Evolutionary conservation across 2,888 invertebrate genomes (phyloP).

Genomic region (Drosophila mayaguana): DNA sequence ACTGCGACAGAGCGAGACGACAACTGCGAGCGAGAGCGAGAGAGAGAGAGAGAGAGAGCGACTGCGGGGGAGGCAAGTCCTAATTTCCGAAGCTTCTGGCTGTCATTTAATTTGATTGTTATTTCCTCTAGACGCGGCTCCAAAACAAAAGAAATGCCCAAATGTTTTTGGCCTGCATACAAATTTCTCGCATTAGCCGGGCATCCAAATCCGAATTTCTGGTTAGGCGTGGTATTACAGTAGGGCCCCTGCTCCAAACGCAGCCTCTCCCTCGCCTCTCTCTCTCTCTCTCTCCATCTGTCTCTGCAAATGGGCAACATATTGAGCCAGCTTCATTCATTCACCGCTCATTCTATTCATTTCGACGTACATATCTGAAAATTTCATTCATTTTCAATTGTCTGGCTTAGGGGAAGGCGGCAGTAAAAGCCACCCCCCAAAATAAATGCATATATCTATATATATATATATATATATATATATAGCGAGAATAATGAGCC

Average conservation of each 20-base stretch:
- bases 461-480: neutral
- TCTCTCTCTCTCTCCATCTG: neutral
- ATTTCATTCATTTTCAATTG: constrained; percentile 76
- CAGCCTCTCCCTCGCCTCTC: neutral
- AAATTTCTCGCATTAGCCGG: constrained; percentile 70
- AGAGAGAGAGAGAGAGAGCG: neutral
- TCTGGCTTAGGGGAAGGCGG: constrained; percentile 12
- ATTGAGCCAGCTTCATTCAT: constrained; percentile 42
- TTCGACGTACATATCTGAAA: constrained; percentile 60
- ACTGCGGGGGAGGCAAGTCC: constrained; percentile 36
- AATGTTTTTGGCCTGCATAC: constrained; percentile 70
- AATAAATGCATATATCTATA: neutral
- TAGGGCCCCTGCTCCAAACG: neutral
- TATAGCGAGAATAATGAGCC: constrained; percentile 19
- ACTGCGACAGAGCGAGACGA: neutral
- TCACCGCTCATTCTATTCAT: constrained; percentile 27
- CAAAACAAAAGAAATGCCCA: constrained; percentile 74
- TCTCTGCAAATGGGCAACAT: constrained; percentile 61
- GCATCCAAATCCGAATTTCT: constrained; percentile 57
- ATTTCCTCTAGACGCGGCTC: constrained; percentile 47
- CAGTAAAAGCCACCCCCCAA: constrained; percentile 53
- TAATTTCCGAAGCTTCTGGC: constrained; percentile 64
- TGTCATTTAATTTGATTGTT: constrained; percentile 78
- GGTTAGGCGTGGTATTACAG: neutral
- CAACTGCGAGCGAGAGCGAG: neutral